phyloP scores from a whole-genome alignment of 2,797 vertebrate genomes.

The Rhodeus uyekii region DNA sequence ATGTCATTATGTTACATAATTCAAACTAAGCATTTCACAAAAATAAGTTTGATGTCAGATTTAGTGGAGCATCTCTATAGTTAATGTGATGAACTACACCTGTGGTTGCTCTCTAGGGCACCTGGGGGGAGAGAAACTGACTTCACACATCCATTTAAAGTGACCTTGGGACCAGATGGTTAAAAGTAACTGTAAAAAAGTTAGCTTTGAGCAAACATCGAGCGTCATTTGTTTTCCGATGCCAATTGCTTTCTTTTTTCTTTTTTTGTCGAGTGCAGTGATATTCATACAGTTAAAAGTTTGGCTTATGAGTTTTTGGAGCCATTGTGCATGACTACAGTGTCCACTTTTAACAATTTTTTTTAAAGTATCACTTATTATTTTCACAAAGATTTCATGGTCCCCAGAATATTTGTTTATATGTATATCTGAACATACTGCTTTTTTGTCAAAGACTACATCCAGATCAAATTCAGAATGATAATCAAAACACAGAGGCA shows the following conservation, averaged over 20 bases:
- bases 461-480: too few species aligned
- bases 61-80: not conserved
- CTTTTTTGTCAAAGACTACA: too few species aligned
- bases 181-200: slow-evolving; percentile 14
- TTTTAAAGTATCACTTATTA: too few species aligned
- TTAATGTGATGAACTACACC: slow-evolving; percentile 9
- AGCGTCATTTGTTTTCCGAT: not conserved
- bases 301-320: not conserved
- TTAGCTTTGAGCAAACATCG: not conserved
- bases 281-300: not conserved
- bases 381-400: too few species aligned
- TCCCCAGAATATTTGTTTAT: too few species aligned
- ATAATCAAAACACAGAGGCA: too few species aligned
- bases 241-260: not conserved
- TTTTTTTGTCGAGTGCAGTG: too few species aligned
- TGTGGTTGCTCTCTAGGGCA: slow-evolving; percentile 7
- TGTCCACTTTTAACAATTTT: not conserved
- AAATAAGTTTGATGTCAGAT: not conserved
- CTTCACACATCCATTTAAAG: slow-evolving; percentile 6
- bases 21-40: not conserved
- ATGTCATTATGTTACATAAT: not conserved
- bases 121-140: slow-evolving; percentile 1
- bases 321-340: not conserved
- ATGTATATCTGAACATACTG: too few species aligned
- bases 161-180: slow-evolving; percentile 4